A percentile compares a stretch with the other conserved stretches of the same genome.
Evolutionary conservation across 1,140 invertebrate genomes (phyloP).

Genomic region (Trypoxylus dichotomus): DNA sequence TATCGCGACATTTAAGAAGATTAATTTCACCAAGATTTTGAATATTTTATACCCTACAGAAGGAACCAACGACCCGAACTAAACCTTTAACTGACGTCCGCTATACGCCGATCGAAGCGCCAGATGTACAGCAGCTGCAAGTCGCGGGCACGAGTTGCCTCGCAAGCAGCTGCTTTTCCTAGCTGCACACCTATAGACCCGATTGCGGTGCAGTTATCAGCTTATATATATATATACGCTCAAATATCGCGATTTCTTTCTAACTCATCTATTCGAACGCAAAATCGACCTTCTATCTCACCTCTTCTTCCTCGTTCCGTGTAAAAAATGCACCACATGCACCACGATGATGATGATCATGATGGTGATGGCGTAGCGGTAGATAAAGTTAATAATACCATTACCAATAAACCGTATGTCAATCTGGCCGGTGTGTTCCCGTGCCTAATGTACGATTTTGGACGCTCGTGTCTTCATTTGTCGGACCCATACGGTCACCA

Average conservation of each 20-base stretch:
- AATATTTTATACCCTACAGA: background rate
- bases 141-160: conserved; percentile 1
- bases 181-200: background rate
- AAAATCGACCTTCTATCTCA: background rate
- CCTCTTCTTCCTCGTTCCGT: background rate
- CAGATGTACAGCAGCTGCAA: conserved; percentile 27
- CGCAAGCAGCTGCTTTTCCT: background rate
- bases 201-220: background rate
- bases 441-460: background rate
- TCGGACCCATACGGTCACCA: too few species aligned
- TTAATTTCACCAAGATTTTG: too few species aligned
- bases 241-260: background rate
- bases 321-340: background rate
- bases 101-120: background rate
- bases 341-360: background rate
- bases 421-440: background rate
- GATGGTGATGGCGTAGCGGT: background rate
- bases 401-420: background rate
- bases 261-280: background rate
- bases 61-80: background rate
- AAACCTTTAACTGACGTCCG: background rate
- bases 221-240: background rate
- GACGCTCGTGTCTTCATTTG: background rate
- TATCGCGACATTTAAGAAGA: too few species aligned
- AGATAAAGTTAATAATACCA: conserved; percentile 6